A percentile compares a stretch with the other conserved stretches of the same genome.
Conservation (phyloP, 2,113 vertebrate species). For the Acrocephalus arundinaceus region DNA sequence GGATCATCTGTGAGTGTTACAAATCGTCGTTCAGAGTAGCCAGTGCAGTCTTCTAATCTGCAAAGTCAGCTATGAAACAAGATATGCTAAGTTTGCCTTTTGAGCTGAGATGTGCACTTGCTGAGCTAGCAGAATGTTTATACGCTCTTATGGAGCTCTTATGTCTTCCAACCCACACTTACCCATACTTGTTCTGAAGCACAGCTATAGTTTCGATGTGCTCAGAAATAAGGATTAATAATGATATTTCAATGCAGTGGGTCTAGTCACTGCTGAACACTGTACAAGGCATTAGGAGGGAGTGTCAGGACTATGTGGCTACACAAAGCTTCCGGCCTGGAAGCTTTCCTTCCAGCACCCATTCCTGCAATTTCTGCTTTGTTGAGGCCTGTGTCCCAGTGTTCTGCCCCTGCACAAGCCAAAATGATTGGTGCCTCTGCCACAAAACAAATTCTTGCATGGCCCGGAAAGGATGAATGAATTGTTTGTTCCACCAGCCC, state of each 20-base stretch:
- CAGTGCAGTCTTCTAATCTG: background rate
- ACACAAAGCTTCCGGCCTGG: background rate
- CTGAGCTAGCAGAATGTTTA: background rate
- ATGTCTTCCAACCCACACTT: background rate
- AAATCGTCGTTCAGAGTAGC: background rate
- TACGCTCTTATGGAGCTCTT: background rate
- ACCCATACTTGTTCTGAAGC: background rate
- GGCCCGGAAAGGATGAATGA: background rate
- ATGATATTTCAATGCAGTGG: background rate
- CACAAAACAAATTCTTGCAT: fast-evolving
- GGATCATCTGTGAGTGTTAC: background rate
- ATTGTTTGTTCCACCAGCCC: background rate
- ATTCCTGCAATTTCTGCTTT: background rate
- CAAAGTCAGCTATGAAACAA: background rate
- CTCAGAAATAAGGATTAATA: background rate
- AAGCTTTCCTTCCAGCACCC: background rate
- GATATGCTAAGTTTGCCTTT: background rate
- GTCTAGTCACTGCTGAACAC: background rate
- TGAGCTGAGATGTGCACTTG: background rate
- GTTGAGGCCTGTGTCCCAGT: background rate
- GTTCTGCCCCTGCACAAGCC: background rate
- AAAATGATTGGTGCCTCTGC: background rate
- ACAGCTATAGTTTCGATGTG: background rate
- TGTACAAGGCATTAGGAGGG: background rate
- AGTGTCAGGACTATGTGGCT: background rate